Percentiles rank a stretch among this genome's conserved stretches.
phyloP scores from a whole-genome alignment of 1,140 invertebrate species.

The Harlomillsia oculata region DNA sequence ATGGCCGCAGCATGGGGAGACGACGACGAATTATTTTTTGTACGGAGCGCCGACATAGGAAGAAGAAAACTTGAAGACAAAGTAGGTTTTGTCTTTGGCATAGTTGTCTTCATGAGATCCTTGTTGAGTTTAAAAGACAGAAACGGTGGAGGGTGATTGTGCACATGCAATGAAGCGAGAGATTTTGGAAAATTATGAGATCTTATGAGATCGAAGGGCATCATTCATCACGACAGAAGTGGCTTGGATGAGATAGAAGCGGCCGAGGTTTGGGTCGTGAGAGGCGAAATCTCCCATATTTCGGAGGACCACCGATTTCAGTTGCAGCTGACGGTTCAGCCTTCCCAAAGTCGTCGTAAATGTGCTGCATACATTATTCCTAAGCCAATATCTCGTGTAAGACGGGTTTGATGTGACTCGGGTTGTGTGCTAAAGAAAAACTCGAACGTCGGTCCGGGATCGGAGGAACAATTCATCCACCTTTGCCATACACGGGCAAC shows the following conservation, averaged over 20 bases:
- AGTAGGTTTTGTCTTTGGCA: neutral
- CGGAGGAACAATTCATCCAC: too few species aligned
- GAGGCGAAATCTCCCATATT: conserved; percentile 1
- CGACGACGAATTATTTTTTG: too few species aligned
- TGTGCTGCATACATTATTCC: conserved; percentile 24
- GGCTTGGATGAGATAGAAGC: too few species aligned
- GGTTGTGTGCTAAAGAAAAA: too few species aligned
- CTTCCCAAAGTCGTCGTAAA: conserved; percentile 17
- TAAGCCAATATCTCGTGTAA: conserved; percentile 17
- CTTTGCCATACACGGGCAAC: too few species aligned
- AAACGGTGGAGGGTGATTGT: conserved; percentile 11
- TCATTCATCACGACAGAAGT: conserved; percentile 23
- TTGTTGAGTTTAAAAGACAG: neutral
- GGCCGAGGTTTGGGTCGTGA: too few species aligned
- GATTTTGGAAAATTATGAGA: conserved; percentile 14
- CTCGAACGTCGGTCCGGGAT: too few species aligned
- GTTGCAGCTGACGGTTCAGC: conserved; percentile 22
- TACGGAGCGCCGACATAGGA: too few species aligned
- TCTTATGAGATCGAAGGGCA: conserved; percentile 27
- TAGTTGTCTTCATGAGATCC: neutral
- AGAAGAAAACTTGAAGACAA: too few species aligned
- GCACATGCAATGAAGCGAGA: conserved; percentile 15
- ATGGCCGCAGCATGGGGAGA: too few species aligned
- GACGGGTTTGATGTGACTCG: too few species aligned
- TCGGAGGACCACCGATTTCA: conserved; percentile 18